These are phyloP conservation scores for Caenorhabditis tropicalis DNA, from an alignment of 1,140 invertebrate genomes.

Conservation along the genomic window DNA sequence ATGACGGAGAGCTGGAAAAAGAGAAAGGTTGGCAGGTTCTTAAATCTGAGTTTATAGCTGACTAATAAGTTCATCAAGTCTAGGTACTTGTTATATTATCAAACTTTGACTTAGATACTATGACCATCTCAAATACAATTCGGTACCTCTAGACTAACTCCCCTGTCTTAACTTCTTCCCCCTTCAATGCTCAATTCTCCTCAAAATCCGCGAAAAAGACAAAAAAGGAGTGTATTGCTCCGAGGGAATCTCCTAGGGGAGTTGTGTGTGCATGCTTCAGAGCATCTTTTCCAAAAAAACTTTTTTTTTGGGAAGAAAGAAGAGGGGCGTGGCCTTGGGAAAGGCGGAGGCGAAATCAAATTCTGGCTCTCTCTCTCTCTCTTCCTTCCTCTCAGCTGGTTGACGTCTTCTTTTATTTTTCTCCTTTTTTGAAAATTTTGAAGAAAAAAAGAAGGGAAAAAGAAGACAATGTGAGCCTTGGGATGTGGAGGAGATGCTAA, in stretches of 20 bases:
- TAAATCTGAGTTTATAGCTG: too few relatives aligned
- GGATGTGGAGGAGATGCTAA: background rate
- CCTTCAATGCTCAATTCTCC: too few relatives aligned
- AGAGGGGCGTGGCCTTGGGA: background rate
- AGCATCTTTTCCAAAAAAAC: background rate
- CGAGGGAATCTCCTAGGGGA: background rate
- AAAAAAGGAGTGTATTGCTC: too few relatives aligned
- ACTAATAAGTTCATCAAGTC: too few relatives aligned
- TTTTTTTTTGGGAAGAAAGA: background rate
- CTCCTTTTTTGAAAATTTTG: background rate
- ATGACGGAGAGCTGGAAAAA: too few relatives aligned
- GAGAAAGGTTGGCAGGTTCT: too few relatives aligned
- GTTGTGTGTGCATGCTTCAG: background rate
- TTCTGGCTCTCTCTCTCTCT: background rate
- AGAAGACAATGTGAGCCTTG: background rate
- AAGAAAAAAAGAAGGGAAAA: background rate
- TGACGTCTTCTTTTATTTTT: slow-evolving; percentile 10
- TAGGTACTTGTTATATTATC: too few relatives aligned
- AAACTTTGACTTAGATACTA: too few relatives aligned
- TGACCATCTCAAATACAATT: too few relatives aligned
- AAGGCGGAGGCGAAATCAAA: slow-evolving; percentile 5
- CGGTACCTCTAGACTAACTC: too few relatives aligned
- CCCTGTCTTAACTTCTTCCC: too few relatives aligned
- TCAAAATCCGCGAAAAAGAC: background rate
- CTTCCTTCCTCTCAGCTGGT: background rate